Base-by-base conservation (phyloP, 2,888 invertebrate genomes). In the Cheiracanthium punctorium region DNA sequence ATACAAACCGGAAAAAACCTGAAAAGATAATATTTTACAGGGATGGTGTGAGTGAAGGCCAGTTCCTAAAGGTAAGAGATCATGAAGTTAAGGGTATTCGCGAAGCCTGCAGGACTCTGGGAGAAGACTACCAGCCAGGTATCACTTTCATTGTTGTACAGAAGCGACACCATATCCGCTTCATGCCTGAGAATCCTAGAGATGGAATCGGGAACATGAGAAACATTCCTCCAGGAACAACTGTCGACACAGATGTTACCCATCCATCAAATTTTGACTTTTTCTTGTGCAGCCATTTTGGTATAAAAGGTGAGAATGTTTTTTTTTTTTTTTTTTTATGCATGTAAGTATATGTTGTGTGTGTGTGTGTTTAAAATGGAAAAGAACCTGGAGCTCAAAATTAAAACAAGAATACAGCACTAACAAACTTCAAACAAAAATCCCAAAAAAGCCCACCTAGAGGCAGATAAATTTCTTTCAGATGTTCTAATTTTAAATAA, bases 61-160 rank as follows among this genome's bases (percentile, higher is more conserved):
- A 97, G 89, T 96, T 97, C 90, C 92, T 93, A 2, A 92, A 94
- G 91, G 94, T 89, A 29, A 91, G 93, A 20, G 91, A 92, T 71
- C 91, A 92, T 89, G 93, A 93, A 90, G 90, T 93, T 88, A 90
- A 92, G 32, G 92, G 93, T n/a, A 92, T 93, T 43, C 91, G 93
- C 69, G 92, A 93, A 64, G 98, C 98, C 0, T 96, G 96, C 90
- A 92, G 91, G 89, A 20, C 17, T 1, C 7, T 88, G 1, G 91
- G 91, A 89, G 88, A 91, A 0, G 91, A 91, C 0, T 95, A 94
- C 89, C 94, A 94, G 90, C 97, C 98, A 0, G 94, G 94, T 74
- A 94, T 98, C 29, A 95, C 98, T 37, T 98, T 98, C 91, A 92
- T 98, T 64, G 96, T 98, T 10, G 98, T 99, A 0, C 98, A 99